Evolutionary conservation across 1,140 invertebrate genomes (phyloP).

Genomic region (Leguminivora glycinivorella): DNA sequence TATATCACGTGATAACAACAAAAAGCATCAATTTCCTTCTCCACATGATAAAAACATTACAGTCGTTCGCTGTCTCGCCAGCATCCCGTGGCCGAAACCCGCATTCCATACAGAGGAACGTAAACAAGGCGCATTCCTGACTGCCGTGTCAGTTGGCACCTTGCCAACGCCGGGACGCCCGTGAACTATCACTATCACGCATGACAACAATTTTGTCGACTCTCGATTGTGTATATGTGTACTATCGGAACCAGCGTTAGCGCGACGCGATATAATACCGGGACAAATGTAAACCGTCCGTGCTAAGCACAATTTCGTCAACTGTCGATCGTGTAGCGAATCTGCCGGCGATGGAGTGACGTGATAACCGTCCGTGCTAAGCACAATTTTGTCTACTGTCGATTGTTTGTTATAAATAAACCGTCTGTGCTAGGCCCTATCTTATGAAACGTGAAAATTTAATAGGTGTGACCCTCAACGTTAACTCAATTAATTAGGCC

Average conservation of each 20-base stretch:
- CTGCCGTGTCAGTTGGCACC: slow-evolving; percentile 29
- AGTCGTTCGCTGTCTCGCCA: not conserved
- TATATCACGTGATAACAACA: not conserved
- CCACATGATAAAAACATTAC: not conserved
- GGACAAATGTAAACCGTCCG: too few relatives aligned
- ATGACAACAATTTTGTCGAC: slow-evolving; percentile 7
- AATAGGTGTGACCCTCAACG: too few relatives aligned
- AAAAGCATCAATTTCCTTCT: too few relatives aligned
- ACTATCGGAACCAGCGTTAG: not conserved
- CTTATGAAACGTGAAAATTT: too few relatives aligned
- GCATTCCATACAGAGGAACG: not conserved
- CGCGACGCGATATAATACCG: not conserved
- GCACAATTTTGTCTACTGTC: not conserved
- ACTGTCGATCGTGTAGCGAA: slow-evolving; percentile 1
- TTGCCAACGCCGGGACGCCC: slow-evolving; percentile 19
- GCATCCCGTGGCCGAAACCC: not conserved
- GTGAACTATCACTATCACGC: not conserved
- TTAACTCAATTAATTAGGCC: too few relatives aligned
- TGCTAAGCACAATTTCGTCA: not conserved
- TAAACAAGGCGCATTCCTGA: slow-evolving; percentile 30
- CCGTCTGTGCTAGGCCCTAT: not conserved
- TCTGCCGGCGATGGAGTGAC: not conserved
- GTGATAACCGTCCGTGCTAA: too few relatives aligned
- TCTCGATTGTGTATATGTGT: not conserved
- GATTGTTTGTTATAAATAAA: not conserved